These are phyloP conservation scores for Leptinotarsa rubiginosa DNA, from an alignment of 2,888 invertebrate species.

Conservation along the genomic window DNA sequence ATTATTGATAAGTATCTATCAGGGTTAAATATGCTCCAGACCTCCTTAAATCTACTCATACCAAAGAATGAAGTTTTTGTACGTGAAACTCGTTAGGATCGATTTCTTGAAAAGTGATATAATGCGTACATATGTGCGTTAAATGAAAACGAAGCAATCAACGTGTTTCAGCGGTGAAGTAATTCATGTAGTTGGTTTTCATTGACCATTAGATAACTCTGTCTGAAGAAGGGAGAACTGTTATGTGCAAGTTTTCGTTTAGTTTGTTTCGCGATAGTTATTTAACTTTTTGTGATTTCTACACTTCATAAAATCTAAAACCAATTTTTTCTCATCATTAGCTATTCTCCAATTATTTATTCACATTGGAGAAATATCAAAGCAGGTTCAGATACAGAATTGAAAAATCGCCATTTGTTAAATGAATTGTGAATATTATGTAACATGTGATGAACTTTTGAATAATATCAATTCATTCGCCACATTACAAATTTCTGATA, in stretches of 20 bases:
- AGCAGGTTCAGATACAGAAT: too few relatives aligned
- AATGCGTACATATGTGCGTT: conserved; percentile 36
- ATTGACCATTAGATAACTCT: neutral
- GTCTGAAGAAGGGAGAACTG: neutral
- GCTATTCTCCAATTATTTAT: too few relatives aligned
- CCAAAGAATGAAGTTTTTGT: neutral
- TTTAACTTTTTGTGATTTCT: too few relatives aligned
- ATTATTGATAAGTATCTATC: too few relatives aligned
- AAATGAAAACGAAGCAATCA: conserved; percentile 7
- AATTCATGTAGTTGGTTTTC: neutral
- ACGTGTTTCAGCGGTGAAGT: neutral
- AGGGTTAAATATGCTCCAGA: neutral
- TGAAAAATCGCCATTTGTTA: too few relatives aligned
- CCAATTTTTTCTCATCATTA: too few relatives aligned
- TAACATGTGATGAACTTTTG: too few relatives aligned
- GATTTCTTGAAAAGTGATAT: conserved; percentile 25
- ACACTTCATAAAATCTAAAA: too few relatives aligned
- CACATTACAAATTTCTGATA: too few relatives aligned
- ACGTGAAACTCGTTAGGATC: conserved; percentile 34
- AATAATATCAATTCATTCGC: too few relatives aligned
- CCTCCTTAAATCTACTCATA: neutral
- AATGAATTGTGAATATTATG: too few relatives aligned
- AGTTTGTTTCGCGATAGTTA: neutral
- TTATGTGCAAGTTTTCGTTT: neutral
- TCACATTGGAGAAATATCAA: too few relatives aligned